Conservation (phyloP, 2,888 invertebrate species). For the Amaurobius ferox region DNA sequence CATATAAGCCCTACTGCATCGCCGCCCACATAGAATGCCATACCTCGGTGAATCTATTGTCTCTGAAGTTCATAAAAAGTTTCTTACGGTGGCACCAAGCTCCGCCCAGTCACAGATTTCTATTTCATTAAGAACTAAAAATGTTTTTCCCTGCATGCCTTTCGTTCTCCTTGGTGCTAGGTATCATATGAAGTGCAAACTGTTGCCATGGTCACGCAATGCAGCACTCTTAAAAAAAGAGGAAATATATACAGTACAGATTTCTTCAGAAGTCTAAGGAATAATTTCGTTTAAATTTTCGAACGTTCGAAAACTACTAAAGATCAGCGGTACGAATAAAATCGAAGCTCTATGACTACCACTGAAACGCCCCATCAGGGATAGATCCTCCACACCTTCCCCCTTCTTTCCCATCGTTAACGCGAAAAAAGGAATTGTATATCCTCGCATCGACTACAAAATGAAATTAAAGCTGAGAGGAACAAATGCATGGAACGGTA, state of each 20-base stretch:
- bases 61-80: slow-evolving; percentile 41
- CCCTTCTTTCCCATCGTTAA: slow-evolving; percentile 28
- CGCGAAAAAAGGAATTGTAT: slow-evolving; percentile 28
- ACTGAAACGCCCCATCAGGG: slow-evolving; percentile 34
- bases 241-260: neutral
- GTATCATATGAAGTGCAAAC: slow-evolving; percentile 48
- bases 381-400: neutral
- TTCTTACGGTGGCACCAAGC: neutral
- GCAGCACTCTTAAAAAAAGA: slow-evolving; percentile 20
- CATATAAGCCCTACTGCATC: neutral
- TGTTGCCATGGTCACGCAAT: slow-evolving; percentile 47
- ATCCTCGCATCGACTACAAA: slow-evolving; percentile 41
- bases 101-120: slow-evolving; percentile 62
- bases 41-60: slow-evolving; percentile 33
- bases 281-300: slow-evolving; percentile 70
- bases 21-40: slow-evolving; percentile 24
- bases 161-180: slow-evolving; percentile 40
- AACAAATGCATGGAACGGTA: slow-evolving; percentile 2
- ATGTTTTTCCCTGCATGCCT: slow-evolving; percentile 23
- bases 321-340: slow-evolving; percentile 31
- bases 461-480: slow-evolving; percentile 37
- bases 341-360: slow-evolving; percentile 40
- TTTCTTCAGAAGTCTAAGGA: slow-evolving; percentile 36
- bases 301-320: slow-evolving; percentile 45
- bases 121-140: slow-evolving; percentile 66